Conservation (phyloP, 2,113 vertebrate genomes). For the Platichthys flesus region DNA sequence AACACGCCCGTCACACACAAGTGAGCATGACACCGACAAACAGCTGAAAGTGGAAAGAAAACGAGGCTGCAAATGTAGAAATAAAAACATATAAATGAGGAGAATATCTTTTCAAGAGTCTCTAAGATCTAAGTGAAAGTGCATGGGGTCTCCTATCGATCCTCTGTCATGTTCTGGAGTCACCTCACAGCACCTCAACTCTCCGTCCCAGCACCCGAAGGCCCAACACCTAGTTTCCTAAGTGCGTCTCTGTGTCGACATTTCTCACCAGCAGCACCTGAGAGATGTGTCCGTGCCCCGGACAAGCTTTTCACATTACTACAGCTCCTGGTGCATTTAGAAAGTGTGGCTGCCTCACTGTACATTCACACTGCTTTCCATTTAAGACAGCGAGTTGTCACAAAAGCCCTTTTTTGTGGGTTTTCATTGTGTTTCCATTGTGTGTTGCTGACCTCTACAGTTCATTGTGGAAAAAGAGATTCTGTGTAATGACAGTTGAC, state of each 20-base stretch:
- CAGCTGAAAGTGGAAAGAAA: too few relatives aligned
- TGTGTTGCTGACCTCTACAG: constrained; percentile 62
- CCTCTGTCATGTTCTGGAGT: not conserved
- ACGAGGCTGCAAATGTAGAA: too few relatives aligned
- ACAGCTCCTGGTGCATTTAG: not conserved
- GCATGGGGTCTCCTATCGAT: not conserved
- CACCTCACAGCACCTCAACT: not conserved
- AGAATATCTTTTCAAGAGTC: too few relatives aligned
- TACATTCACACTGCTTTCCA: not conserved
- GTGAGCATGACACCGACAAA: constrained; percentile 24
- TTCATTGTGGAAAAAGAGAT: constrained; percentile 7
- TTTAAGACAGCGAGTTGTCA: not conserved
- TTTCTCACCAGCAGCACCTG: not conserved
- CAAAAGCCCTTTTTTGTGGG: not conserved
- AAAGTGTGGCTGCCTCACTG: not conserved
- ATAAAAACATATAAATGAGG: too few relatives aligned
- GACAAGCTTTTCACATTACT: constrained; percentile 40
- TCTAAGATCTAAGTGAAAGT: not conserved
- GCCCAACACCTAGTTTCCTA: not conserved
- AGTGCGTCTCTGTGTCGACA: constrained; percentile 46
- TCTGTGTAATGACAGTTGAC: not conserved
- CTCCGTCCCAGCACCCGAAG: too few relatives aligned
- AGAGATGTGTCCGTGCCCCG: not conserved
- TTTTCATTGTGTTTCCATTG: constrained; percentile 15
- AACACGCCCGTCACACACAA: constrained; percentile 33